Percentiles rank a stretch among this genome's conserved stretches.
These are phyloP conservation scores for Okapia johnstoni DNA, from an alignment of 2,113 vertebrate species.

Conservation along the genomic window DNA sequence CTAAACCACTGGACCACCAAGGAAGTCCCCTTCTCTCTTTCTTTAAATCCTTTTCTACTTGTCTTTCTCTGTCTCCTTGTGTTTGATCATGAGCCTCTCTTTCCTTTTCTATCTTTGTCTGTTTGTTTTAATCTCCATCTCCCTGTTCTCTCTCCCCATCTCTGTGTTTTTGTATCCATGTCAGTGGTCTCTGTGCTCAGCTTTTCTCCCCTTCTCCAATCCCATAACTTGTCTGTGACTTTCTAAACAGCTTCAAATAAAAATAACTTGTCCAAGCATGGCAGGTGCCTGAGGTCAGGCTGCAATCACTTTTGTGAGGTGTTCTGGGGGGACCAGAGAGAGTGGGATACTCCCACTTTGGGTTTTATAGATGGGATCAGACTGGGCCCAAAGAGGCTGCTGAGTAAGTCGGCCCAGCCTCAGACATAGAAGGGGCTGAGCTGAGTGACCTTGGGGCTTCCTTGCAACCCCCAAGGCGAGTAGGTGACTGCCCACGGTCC, in stretches of 20 bases:
- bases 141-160: too few species aligned
- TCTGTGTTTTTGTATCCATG: background rate
- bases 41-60: background rate
- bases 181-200: background rate
- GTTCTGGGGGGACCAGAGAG: background rate
- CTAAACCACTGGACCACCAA: background rate
- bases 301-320: background rate
- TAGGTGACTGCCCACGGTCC: background rate
- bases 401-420: background rate
- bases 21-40: background rate
- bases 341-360: background rate
- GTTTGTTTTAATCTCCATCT: rapidly evolving
- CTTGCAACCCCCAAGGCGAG: background rate
- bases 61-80: background rate
- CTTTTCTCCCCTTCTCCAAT: background rate
- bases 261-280: background rate
- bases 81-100: background rate
- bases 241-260: background rate
- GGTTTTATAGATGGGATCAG: background rate
- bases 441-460: background rate
- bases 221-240: background rate
- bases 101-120: rapidly evolving
- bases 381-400: background rate
- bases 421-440: background rate
- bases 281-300: background rate